Base-by-base conservation (phyloP, 1,140 invertebrate species). In the Macrobrachium rosenbergii region DNA sequence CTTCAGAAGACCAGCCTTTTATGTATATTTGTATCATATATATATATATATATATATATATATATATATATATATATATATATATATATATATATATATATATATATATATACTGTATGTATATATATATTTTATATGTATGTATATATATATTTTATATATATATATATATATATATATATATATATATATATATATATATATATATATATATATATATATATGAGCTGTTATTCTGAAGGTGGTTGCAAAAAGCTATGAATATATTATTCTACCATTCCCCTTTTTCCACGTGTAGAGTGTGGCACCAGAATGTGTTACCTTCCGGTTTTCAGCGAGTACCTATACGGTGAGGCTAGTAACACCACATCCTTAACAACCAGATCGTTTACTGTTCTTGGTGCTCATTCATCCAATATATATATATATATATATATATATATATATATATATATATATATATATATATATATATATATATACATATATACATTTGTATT, bases 111-210 rank as follows among this genome's bases (percentile, higher is more conserved):
- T 43, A 45, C 43, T 19, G 5, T 43, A 45, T 75, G 16, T 75
- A 45, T 75, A 45, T 75, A 45, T 75, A 45, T 75, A 19, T 28
- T 52, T 37, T 43, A 45, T 43, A 45, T 5, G 5, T 43, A 45
- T 75, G 16, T 75, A 45, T 75, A 45, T 75, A 45, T 75, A 45
- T 75, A 19, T 28, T 52, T 37, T 75, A 75, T 75, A 75, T 75
- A 75, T 75, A 75, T 75, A 37, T 75, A 75, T 75, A 75, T 75
- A 75, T 75, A 75, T 75, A 75, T 75, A 75, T 75, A 75, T 75
- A 75, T 75, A 37, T 75, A 75, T 75, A 75, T 75, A 75, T 75
- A 75, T 75, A 45, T 75, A 45, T 75, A 45, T 75, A 45, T 75
- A 19, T 75, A 45, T 75, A 45, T 75, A 45, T 75, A 45, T 75